Percentiles rank a stretch among this genome's conserved stretches.
Evolutionary conservation across 2,113 vertebrate species (phyloP).

Genomic region (Sterna hirundo): DNA sequence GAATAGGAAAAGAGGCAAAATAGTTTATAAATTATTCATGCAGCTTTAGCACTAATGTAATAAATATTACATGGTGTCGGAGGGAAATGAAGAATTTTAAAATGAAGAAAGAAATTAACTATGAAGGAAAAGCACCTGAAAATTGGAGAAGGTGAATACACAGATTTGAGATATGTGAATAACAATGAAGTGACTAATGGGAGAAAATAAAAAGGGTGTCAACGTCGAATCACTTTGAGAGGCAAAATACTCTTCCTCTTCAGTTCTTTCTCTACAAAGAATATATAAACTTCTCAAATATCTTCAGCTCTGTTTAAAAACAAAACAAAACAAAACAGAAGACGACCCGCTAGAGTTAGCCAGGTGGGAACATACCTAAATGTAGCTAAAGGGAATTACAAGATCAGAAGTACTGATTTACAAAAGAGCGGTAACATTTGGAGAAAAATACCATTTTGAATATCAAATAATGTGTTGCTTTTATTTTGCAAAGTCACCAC

Average conservation of each 20-base stretch:
- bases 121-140: constrained; percentile 33
- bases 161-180: background rate
- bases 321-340: background rate
- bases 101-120: constrained; percentile 24
- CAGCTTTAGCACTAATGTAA: constrained; percentile 17
- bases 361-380: background rate
- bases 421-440: background rate
- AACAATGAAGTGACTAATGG: background rate
- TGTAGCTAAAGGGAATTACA: background rate
- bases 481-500: background rate
- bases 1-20: constrained; percentile 21
- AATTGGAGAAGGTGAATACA: background rate
- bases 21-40: constrained; percentile 40
- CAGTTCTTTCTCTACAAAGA: background rate
- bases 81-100: constrained; percentile 14
- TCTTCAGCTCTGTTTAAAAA: background rate
- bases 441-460: background rate
- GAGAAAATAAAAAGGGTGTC: background rate
- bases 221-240: background rate
- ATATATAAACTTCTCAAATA: background rate
- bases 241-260: background rate
- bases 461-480: background rate
- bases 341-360: background rate
- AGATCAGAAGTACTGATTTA: background rate
- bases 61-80: constrained; percentile 50